Percentiles rank a stretch among this genome's conserved stretches.
phyloP scores from a whole-genome alignment of 2,797 vertebrate species.

The Miopithecus talapoin region DNA sequence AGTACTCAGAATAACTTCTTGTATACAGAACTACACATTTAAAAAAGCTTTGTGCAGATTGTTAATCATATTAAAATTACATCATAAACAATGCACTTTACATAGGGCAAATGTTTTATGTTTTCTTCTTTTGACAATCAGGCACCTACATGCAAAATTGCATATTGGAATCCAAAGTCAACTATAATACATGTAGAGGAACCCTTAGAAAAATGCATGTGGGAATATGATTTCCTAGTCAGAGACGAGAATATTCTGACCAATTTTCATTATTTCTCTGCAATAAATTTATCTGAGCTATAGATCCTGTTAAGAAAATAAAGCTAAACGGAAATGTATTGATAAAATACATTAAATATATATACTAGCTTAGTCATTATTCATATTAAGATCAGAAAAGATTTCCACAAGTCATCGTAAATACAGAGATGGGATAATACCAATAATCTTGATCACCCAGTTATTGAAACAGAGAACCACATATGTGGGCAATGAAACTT shows the following conservation, averaged over 20 bases:
- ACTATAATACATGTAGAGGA: not conserved
- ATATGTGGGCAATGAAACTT: not conserved
- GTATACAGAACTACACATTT: not conserved
- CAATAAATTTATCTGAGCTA: slow-evolving; percentile 7
- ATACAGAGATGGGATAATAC: not conserved
- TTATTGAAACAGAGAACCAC: not conserved
- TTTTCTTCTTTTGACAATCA: slow-evolving; percentile 12
- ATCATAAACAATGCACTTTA: slow-evolving; percentile 3
- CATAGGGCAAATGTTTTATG: not conserved
- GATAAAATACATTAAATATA: slow-evolving; percentile 21
- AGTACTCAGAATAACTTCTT: not conserved
- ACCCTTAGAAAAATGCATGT: not conserved
- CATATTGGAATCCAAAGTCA: not conserved
- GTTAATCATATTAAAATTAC: slow-evolving; percentile 23
- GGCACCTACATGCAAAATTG: not conserved
- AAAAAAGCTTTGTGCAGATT: not conserved
- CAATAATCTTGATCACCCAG: not conserved
- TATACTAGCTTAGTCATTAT: slow-evolving; percentile 22
- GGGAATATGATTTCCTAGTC: not conserved
- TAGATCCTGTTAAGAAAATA: not conserved
- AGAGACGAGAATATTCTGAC: slow-evolving; percentile 22
- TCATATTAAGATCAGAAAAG: slow-evolving; percentile 8
- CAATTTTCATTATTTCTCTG: slow-evolving; percentile 48
- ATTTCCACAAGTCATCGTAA: not conserved
- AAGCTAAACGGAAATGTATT: not conserved